Evolutionary conservation across 1,140 invertebrate species (phyloP).

Genomic region (Rhynchophorus ferrugineus): DNA sequence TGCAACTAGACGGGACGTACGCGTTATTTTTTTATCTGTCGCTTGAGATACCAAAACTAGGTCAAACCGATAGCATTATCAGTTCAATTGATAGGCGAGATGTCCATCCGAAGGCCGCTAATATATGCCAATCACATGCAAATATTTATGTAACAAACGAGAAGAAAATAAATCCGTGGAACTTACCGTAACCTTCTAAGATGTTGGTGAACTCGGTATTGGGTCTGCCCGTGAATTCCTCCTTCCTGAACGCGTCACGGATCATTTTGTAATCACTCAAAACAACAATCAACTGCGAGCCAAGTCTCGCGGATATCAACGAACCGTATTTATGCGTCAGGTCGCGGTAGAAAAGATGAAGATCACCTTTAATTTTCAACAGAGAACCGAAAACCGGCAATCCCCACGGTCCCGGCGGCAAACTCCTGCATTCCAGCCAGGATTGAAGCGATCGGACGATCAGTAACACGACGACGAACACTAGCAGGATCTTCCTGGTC

Average conservation of each 20-base stretch:
- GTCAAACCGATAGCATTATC: constrained; percentile 23
- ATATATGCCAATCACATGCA: constrained; percentile 28
- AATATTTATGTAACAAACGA: neutral
- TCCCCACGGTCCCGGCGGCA: constrained; percentile 82
- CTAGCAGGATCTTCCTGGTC: constrained; percentile 37
- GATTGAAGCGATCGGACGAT: constrained; percentile 46
- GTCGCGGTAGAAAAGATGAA: constrained; percentile 69
- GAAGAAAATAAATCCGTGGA: neutral
- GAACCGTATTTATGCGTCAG: constrained; percentile 69
- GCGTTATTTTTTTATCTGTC: constrained; percentile 5
- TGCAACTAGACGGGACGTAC: too few species aligned
- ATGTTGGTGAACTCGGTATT: constrained; percentile 75
- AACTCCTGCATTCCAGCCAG: constrained; percentile 45
- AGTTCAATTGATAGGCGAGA: constrained; percentile 17
- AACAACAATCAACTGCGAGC: constrained; percentile 73
- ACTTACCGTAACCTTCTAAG: constrained; percentile 84
- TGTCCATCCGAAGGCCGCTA: constrained; percentile 29
- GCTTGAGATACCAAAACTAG: constrained; percentile 16
- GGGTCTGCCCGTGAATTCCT: constrained; percentile 80
- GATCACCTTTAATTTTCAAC: constrained; percentile 65
- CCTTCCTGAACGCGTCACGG: constrained; percentile 71
- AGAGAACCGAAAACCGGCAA: constrained; percentile 75
- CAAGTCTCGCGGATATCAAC: constrained; percentile 72
- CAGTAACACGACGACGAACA: constrained; percentile 49
- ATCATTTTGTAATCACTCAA: constrained; percentile 78